A percentile compares a stretch with the other conserved stretches of the same genome.
Evolutionary conservation across 2,888 invertebrate genomes (phyloP).

Genomic region (Hypsopygia costalis): DNA sequence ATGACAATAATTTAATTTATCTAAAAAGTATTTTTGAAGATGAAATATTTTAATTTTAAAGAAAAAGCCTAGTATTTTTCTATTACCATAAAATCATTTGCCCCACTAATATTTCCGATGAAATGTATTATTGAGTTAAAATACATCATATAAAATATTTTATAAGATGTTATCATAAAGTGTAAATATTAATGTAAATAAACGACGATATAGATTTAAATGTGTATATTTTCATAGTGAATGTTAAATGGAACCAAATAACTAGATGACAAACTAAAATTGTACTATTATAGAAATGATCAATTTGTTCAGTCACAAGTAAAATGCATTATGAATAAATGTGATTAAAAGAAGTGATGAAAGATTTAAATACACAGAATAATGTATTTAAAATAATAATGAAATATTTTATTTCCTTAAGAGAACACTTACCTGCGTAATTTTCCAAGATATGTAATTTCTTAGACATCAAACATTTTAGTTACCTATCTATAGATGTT

Average conservation of each 20-base stretch:
- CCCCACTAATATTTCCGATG: background rate
- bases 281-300: constrained; percentile 14
- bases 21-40: constrained; percentile 4
- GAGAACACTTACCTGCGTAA: background rate
- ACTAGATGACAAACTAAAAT: constrained; percentile 34
- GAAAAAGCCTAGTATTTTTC: background rate
- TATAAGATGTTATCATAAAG: constrained; percentile 36
- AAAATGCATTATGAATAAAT: constrained; percentile 20
- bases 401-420: too few species aligned
- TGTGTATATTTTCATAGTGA: constrained; percentile 78
- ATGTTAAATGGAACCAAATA: constrained; percentile 78
- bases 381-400: constrained; percentile 1
- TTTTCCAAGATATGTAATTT: background rate
- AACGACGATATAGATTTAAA: constrained; percentile 55
- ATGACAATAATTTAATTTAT: constrained; percentile 31
- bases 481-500: background rate
- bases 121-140: background rate
- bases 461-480: constrained; percentile 1
- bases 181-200: constrained; percentile 64
- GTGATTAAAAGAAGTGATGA: constrained; percentile 24
- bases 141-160: constrained; percentile 18
- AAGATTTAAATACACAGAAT: constrained; percentile 17
- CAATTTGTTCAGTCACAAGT: constrained; percentile 21
- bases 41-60: background rate
- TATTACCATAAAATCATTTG: background rate